phyloP scores from a whole-genome alignment of 1,140 invertebrate genomes.

The Globodera rostochiensis region DNA sequence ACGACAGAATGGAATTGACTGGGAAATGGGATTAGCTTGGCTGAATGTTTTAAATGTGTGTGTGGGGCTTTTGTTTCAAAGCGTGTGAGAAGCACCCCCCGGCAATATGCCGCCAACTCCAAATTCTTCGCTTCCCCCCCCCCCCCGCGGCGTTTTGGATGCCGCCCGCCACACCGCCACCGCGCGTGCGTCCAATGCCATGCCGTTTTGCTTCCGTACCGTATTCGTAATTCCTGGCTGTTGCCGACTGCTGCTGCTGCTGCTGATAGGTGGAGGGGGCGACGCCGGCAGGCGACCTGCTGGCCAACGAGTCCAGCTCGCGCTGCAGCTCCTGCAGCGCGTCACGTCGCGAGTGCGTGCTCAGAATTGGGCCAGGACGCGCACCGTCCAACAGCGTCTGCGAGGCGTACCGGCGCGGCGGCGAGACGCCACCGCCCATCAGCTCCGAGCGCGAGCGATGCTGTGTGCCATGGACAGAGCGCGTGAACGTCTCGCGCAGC shows the following conservation, averaged over 20 bases:
- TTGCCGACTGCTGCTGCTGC: not conserved
- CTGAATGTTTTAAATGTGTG: too few species aligned
- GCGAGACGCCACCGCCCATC: conserved; percentile 43
- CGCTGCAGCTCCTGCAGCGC: conserved; percentile 60
- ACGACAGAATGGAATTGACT: too few species aligned
- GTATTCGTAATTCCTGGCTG: conserved; percentile 18
- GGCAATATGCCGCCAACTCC: too few species aligned
- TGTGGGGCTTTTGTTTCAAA: too few species aligned
- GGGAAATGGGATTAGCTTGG: too few species aligned
- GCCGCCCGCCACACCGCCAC: too few species aligned
- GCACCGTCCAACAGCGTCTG: conserved; percentile 62
- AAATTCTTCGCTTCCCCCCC: not conserved
- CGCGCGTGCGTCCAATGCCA: not conserved
- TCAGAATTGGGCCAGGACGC: conserved; percentile 54
- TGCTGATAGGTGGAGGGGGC: not conserved
- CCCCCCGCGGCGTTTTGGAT: not conserved
- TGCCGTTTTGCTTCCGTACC: conserved; percentile 2
- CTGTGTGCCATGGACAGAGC: conserved; percentile 54
- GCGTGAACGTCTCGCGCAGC: conserved; percentile 2
- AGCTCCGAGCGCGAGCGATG: conserved; percentile 62
- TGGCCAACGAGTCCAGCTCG: conserved; percentile 60
- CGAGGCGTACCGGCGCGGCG: conserved; percentile 60
- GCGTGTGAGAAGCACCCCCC: too few species aligned
- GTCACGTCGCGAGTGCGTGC: conserved; percentile 56
- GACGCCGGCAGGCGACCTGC: conserved; percentile 54